A percentile compares a stretch with the other conserved stretches of the same genome.
phyloP scores from a whole-genome alignment of 2,113 vertebrate genomes.

The Capreolus pygargus region DNA sequence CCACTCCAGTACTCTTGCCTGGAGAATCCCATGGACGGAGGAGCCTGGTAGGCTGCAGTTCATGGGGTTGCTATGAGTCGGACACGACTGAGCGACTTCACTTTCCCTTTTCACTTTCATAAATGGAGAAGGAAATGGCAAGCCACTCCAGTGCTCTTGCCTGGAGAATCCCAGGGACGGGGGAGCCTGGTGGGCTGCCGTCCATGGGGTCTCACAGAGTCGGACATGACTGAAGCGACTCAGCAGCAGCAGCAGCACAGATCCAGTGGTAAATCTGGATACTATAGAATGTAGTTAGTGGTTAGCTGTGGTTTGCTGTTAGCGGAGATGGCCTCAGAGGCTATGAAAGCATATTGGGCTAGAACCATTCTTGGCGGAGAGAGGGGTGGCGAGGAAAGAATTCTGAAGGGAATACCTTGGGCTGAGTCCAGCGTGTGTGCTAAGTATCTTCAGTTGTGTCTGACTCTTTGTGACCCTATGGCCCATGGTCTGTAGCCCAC shows the following conservation, averaged over 20 bases:
- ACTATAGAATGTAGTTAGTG: too few species aligned
- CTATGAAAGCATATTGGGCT: background rate
- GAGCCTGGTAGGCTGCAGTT: too few species aligned
- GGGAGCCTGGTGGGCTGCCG: too few species aligned
- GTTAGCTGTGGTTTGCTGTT: background rate
- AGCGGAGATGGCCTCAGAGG: background rate
- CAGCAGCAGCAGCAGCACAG: too few species aligned
- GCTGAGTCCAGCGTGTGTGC: background rate
- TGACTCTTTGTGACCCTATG: background rate
- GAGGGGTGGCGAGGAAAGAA: background rate
- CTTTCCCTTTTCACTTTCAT: too few species aligned
- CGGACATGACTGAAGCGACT: rapidly evolving
- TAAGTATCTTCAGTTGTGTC: background rate
- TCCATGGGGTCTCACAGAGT: too few species aligned
- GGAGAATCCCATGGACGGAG: background rate
- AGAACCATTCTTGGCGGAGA: background rate
- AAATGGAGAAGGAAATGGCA: too few species aligned
- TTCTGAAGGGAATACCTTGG: background rate
- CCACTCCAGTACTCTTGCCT: background rate
- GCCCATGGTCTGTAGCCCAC: background rate
- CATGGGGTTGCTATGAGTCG: too few species aligned
- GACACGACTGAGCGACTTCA: too few species aligned
- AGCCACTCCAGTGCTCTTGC: too few species aligned
- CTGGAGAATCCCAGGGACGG: too few species aligned
- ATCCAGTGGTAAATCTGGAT: background rate